Conservation (phyloP, 2,888 invertebrate genomes). For the Cheilosia pagana region DNA sequence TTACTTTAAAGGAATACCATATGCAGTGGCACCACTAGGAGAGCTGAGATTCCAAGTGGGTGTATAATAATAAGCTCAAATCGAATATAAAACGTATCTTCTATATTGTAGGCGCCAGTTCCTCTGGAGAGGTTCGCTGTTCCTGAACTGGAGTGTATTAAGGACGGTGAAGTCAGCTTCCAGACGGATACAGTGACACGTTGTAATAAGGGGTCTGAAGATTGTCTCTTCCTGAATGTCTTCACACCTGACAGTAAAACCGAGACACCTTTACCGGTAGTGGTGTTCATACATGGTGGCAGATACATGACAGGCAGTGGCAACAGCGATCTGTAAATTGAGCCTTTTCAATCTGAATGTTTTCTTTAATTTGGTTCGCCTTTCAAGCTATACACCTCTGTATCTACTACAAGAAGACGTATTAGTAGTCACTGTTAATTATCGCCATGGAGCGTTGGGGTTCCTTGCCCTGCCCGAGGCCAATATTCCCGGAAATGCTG, state of each 20-base stretch:
- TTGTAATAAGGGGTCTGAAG: constrained; percentile 79
- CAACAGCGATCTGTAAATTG: constrained; percentile 79
- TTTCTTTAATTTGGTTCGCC: not conserved
- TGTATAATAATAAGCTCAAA: not conserved
- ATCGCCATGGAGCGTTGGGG: constrained; percentile 81
- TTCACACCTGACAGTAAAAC: constrained; percentile 78
- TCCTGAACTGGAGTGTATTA: constrained; percentile 80
- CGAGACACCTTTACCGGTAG: constrained; percentile 79
- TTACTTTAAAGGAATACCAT: constrained; percentile 80
- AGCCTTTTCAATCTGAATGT: not conserved
- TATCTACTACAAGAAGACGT: constrained; percentile 81
- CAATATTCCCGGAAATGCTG: constrained; percentile 81
- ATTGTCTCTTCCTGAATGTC: constrained; percentile 82
- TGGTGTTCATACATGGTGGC: constrained; percentile 83
- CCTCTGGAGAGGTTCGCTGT: constrained; percentile 79
- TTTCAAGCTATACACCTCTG: constrained; percentile 79
- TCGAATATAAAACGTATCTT: not conserved
- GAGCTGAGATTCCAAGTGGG: constrained; percentile 80
- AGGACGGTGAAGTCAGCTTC: constrained; percentile 79
- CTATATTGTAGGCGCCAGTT: constrained; percentile 79
- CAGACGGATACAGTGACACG: constrained; percentile 79
- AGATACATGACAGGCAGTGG: constrained; percentile 80
- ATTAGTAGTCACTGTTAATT: constrained; percentile 81
- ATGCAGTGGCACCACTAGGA: constrained; percentile 78
- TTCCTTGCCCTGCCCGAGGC: constrained; percentile 81